phyloP scores from a whole-genome alignment of 2,888 invertebrate species.

The Hirtodrosophila alboralis region DNA sequence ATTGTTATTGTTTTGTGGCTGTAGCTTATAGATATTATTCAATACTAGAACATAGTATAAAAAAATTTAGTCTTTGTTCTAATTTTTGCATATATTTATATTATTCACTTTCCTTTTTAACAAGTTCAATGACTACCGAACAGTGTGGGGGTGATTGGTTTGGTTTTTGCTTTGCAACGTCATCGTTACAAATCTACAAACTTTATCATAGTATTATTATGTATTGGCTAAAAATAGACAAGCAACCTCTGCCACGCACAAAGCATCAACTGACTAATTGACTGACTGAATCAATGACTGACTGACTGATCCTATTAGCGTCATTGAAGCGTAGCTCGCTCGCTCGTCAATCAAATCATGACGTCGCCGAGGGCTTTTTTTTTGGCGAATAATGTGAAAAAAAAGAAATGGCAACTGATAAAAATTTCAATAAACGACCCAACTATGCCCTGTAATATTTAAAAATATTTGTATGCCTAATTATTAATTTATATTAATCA shows the following conservation, averaged over 20 bases:
- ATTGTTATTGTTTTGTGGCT: conserved; percentile 6
- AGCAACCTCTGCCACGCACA: background rate
- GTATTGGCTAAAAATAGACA: conserved; percentile 45
- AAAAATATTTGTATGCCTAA: too few relatives aligned
- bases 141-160: conserved; percentile 14
- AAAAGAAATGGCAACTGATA: conserved; percentile 3
- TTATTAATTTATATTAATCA: too few relatives aligned
- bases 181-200: conserved; percentile 19
- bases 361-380: conserved; percentile 48
- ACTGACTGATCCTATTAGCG: conserved; percentile 62
- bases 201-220: too few relatives aligned
- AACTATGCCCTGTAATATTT: too few relatives aligned
- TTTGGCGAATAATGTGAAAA: conserved; percentile 28
- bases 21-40: conserved; percentile 10
- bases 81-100: conserved; percentile 2
- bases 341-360: conserved; percentile 55
- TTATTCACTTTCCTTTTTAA: conserved; percentile 42
- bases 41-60: conserved; percentile 6
- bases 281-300: conserved; percentile 30
- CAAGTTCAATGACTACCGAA: conserved; percentile 61
- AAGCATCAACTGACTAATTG: conserved; percentile 23
- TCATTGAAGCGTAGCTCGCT: conserved; percentile 7
- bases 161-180: conserved; percentile 23
- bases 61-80: conserved; percentile 7
- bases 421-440: conserved; percentile 3